These are phyloP conservation scores for Coturnix japonica DNA, from an alignment of 2,113 vertebrate species.

Conservation along the genomic window DNA sequence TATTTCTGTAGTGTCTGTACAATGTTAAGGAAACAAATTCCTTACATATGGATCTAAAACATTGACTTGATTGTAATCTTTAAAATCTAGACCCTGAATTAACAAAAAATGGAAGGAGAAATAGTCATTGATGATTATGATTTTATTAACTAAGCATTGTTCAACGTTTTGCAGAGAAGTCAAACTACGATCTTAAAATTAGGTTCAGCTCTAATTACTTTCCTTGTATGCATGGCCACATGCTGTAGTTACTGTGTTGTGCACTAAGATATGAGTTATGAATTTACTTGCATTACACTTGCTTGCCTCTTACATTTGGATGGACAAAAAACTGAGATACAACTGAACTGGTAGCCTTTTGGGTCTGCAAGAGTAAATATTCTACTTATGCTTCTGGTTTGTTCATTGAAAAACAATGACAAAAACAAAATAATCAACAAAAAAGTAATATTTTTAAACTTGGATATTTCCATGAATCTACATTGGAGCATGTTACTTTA, in stretches of 20 bases:
- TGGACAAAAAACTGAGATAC: not conserved
- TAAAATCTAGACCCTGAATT: not conserved
- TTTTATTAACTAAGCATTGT: not conserved
- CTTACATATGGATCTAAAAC: not conserved
- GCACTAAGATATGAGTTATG: not conserved
- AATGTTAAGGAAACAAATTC: not conserved
- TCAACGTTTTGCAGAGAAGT: not conserved
- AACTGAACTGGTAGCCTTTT: not conserved
- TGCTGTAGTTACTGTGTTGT: not conserved
- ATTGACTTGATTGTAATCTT: not conserved
- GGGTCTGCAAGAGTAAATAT: fast-evolving
- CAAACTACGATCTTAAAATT: not conserved
- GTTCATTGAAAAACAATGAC: not conserved
- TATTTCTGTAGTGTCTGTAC: not conserved
- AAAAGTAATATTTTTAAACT: not conserved
- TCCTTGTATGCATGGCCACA: not conserved
- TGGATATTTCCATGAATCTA: not conserved
- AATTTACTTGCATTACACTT: not conserved
- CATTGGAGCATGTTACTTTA: not conserved
- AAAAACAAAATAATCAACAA: not conserved
- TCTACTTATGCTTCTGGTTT: not conserved
- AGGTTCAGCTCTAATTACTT: not conserved
- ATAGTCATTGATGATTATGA: not conserved
- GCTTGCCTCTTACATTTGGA: not conserved
- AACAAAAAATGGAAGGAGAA: not conserved